Base-by-base conservation (phyloP, 53 echinoderm and acorn worm genomes). In the Hippasteria phrygiana region DNA sequence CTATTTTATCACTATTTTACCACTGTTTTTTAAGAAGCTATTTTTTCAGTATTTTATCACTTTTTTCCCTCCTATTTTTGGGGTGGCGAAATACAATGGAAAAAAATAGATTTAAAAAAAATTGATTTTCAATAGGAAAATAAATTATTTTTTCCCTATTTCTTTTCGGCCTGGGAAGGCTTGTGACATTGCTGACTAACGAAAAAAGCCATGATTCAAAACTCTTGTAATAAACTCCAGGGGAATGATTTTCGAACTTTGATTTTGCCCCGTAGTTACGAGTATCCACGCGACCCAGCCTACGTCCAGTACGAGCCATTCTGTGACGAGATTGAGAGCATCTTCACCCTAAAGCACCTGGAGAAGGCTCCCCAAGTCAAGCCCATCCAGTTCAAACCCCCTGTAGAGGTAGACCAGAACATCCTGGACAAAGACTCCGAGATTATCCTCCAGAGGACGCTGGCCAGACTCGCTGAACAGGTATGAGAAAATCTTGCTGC, bases 291-390 rank as follows among this genome's bases (percentile, higher is more conserved):
- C 37, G 92, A 99, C 27, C 88, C 92, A 59, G 84, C 90, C 71
- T 99, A 94, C 71, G 94, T 94, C 29, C 88, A 96, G 36, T 99
- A 96, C 71, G 77, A 91, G n/a, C 64, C 53, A 5, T 99, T 99
- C 88, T 93, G 88, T 71, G 94, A 99, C 74, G 89, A 93, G 35
- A 92, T 99, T 18, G 99, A 99, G 83, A 94, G 99, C 77, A 94
- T 99, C 72, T 99, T 99, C 73, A 99, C 99, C 43, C 50, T 96
- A 46, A 96, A 99, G 92, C 91, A 96, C 55, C 91, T 99, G 9
- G 99, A 99, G 90, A 99, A 99, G 83, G 91, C 91, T 18, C 99
- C 99, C 1, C 88, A 87, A 38, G 88, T 94, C 29, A 99, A 93
- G 16, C 96, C 99, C 10, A 36, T 78, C 55, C 99, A 96, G 91